A percentile compares a stretch with the other conserved stretches of the same genome.
phyloP scores from a whole-genome alignment of 2,113 vertebrate species.

The Catagonus wagneri region DNA sequence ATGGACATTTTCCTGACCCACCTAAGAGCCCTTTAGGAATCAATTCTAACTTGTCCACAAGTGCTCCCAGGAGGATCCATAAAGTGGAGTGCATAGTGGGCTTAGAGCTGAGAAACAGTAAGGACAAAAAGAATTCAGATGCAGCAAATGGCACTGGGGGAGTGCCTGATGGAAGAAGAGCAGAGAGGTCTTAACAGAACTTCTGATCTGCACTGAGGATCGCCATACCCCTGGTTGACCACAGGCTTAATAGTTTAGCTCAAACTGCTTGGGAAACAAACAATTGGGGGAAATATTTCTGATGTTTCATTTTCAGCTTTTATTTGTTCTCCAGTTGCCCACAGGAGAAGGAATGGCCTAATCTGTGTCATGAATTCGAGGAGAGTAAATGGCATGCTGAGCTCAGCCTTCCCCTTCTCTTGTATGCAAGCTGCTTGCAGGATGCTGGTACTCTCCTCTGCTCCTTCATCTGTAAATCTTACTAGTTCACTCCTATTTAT shows the following conservation, averaged over 20 bases:
- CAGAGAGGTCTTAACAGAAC: neutral
- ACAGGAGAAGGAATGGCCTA: too few species aligned
- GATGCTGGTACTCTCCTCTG: neutral
- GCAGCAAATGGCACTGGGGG: neutral
- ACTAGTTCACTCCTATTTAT: neutral
- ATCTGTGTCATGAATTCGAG: neutral
- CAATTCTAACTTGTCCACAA: neutral
- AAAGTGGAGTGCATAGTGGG: neutral
- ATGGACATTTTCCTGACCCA: neutral
- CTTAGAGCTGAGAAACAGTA: neutral
- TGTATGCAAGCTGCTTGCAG: neutral
- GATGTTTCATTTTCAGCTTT: neutral
- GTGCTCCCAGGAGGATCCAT: neutral
- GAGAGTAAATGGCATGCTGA: neutral
- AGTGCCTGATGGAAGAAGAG: too few species aligned
- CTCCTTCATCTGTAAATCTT: neutral
- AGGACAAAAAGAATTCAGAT: neutral
- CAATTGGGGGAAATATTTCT: neutral
- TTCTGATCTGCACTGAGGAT: neutral
- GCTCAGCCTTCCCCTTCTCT: neutral
- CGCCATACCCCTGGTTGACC: accelerated
- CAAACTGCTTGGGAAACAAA: neutral
- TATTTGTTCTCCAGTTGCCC: neutral
- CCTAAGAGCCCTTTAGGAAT: neutral
- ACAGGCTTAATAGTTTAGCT: neutral